phyloP scores from a whole-genome alignment of 2,113 vertebrate genomes.

The Agelaius phoeniceus region DNA sequence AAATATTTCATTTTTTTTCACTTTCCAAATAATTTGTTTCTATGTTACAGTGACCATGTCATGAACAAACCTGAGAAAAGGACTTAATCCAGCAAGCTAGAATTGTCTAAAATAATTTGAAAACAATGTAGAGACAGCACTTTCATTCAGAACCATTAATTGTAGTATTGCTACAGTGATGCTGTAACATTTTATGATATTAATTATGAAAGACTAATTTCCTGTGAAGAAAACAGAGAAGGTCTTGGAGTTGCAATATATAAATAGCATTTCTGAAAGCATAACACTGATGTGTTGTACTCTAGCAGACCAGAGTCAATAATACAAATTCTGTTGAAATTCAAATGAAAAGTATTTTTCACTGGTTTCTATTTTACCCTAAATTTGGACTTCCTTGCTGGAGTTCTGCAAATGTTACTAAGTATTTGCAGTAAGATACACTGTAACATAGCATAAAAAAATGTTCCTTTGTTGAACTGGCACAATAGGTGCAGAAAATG shows the following conservation, averaged over 20 bases:
- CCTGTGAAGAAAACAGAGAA: constrained; percentile 10
- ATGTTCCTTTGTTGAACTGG: neutral
- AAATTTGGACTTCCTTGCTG: neutral
- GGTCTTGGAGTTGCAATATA: constrained; percentile 6
- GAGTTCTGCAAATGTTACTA: neutral
- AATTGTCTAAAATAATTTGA: neutral
- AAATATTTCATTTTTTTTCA: neutral
- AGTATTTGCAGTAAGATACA: neutral
- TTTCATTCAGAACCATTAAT: neutral
- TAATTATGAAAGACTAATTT: constrained; percentile 31
- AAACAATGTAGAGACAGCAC: neutral
- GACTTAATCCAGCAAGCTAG: neutral
- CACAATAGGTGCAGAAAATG: neutral
- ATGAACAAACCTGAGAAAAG: neutral
- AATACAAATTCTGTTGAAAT: constrained; percentile 20
- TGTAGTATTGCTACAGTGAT: neutral
- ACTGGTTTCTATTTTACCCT: constrained; percentile 2
- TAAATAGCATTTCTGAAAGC: constrained; percentile 7
- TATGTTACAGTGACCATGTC: neutral
- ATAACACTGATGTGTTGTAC: neutral
- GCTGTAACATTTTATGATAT: neutral
- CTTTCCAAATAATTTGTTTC: neutral
- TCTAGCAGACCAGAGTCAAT: neutral
- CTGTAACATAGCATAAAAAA: neutral
- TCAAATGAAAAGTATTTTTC: constrained; percentile 4